These are phyloP conservation scores for Saguinus midas DNA, from an alignment of 2,113 vertebrate species.

Conservation along the genomic window DNA sequence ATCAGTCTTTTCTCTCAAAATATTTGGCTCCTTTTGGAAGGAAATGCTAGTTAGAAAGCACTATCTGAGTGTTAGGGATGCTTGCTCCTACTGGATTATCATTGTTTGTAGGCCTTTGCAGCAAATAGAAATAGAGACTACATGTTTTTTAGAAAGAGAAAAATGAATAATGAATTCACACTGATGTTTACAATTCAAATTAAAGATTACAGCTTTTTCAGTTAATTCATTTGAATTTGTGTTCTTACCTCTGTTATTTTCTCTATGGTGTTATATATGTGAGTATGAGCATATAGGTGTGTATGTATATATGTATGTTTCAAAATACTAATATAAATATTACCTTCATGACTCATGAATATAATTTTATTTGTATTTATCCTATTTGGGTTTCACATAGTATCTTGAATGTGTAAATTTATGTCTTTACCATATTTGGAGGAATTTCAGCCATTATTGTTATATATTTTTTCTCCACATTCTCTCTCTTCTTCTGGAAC, in stretches of 20 bases:
- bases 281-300: not conserved
- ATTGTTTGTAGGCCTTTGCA: not conserved
- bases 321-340: not conserved
- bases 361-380: not conserved
- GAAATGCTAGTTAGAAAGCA: not conserved
- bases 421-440: not conserved
- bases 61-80: not conserved
- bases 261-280: not conserved
- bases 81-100: not conserved
- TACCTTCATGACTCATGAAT: not conserved
- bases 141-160: not conserved
- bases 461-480: not conserved
- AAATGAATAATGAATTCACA: not conserved
- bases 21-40: not conserved
- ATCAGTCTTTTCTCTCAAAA: not conserved
- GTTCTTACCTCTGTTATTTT: not conserved
- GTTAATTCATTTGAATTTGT: constrained; percentile 9
- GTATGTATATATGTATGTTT: not conserved
- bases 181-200: not conserved
- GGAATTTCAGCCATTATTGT: not conserved
- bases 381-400: not conserved
- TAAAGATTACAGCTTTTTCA: not conserved
- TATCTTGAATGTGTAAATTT: constrained; percentile 6
- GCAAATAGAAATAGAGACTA: not conserved
- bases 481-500: not conserved